Evolutionary conservation across 1,140 invertebrate species (phyloP), one percentile per base, ranked within the genome.

Genomic region (Forficula auricularia): DNA sequence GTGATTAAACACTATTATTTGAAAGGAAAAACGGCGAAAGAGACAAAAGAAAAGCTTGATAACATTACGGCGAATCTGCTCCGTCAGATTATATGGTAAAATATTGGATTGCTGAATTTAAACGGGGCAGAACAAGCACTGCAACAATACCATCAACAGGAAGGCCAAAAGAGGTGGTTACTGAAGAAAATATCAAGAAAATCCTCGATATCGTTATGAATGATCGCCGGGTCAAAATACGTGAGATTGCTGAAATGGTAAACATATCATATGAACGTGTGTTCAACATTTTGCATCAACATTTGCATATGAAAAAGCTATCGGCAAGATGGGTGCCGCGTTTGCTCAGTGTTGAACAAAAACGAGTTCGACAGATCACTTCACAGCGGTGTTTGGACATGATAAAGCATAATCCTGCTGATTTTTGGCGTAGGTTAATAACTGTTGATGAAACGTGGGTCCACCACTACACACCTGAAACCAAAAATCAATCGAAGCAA

Each of bases 311-410:
- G 44, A 48, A 38, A 46, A 57, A 53, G 43, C 41, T 54, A 38
- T 48, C 37, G 38, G 48, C 49, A 36, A 50, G 48, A 49, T 56
- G 55, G 48, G 52, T 59, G 49, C 51, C 50, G 48, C 50, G 52
- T 46, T 47, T 54, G 50, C 50, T 58, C 45, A 54, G 53, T 48
- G 18, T 47, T n/a, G 48, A 52, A 31, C 48, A 59, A 43, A 59
- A 60, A 52, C 48, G 49, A 37, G 46, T 33, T 14, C 20, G 40
- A 32, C 44, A 19, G 30, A 40, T 37, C 39, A 38, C 44, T 47
- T 47, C 38, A 19, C 18, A 12, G 27, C 12, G 56, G 50, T 43
- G 38, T 46, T 50, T 50, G 45, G 42, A 0, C 13, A 10, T 32
- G 32, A 45, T 49, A 14, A 47, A 47, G 14, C 30, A 13, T 18